Percentiles rank a stretch among this genome's conserved stretches.
Evolutionary conservation across 2,797 vertebrate species (phyloP).

Genomic region (Rhinichthys osculus): DNA sequence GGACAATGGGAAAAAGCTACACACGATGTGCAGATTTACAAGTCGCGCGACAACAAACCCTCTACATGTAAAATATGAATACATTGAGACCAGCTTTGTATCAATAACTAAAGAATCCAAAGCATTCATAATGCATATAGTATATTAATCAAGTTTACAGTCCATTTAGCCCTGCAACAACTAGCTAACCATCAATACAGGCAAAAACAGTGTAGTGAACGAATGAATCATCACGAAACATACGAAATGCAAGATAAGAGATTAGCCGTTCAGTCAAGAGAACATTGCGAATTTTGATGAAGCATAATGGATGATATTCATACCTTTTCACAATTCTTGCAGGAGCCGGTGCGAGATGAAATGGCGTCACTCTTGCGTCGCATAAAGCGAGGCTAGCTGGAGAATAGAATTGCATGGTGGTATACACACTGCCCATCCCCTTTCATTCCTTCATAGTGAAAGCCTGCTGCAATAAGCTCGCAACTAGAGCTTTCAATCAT

Average conservation of each 20-base stretch:
- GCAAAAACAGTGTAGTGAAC: background rate
- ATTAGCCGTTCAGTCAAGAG: background rate
- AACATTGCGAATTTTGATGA: background rate
- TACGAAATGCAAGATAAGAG: background rate
- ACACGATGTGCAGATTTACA: background rate
- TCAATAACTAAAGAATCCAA: background rate
- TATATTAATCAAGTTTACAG: background rate
- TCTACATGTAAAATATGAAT: background rate
- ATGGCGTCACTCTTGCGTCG: constrained; percentile 40
- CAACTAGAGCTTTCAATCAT: background rate
- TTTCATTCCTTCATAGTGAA: background rate
- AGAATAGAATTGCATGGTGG: background rate
- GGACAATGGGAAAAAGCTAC: constrained; percentile 15
- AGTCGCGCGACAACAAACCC: background rate
- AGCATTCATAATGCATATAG: background rate
- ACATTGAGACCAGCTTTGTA: too few relatives aligned
- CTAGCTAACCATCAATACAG: constrained; percentile 1
- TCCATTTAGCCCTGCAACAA: constrained; percentile 11
- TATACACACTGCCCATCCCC: constrained; percentile 4
- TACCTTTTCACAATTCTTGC: constrained; percentile 28
- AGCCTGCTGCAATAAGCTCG: background rate
- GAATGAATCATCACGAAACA: background rate
- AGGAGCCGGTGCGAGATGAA: constrained; percentile 28
- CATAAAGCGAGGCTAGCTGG: background rate
- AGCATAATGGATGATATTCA: background rate